Evolutionary conservation across 2,888 invertebrate species (phyloP).

Genomic region (Sesia apiformis): DNA sequence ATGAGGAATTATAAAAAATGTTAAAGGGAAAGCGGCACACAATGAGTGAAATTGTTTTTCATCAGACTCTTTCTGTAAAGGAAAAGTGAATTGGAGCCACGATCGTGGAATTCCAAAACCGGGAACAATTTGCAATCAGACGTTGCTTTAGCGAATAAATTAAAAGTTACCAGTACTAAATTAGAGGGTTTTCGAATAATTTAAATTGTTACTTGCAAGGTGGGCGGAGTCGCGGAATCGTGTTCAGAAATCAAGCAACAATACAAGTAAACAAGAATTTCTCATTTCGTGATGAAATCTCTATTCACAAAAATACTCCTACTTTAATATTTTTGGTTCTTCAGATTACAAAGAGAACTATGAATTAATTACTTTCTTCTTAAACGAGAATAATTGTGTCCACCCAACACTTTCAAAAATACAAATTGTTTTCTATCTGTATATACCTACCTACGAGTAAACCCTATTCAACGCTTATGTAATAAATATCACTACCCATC

Average conservation of each 20-base stretch:
- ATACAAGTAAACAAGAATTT: neutral
- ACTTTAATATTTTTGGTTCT: too few species aligned
- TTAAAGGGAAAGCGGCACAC: neutral
- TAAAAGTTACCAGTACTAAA: constrained; percentile 45
- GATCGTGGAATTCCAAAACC: constrained; percentile 39
- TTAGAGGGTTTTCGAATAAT: constrained; percentile 47
- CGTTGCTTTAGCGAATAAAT: constrained; percentile 45
- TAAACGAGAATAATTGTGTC: too few species aligned
- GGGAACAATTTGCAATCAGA: constrained; percentile 53
- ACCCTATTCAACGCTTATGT: too few species aligned
- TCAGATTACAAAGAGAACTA: too few species aligned
- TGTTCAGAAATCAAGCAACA: neutral
- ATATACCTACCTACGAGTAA: too few species aligned
- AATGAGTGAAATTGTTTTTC: constrained; percentile 13
- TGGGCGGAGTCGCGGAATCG: constrained; percentile 1
- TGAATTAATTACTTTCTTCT: too few species aligned
- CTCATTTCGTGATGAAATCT: neutral
- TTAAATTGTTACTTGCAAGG: constrained; percentile 36
- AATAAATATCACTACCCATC: too few species aligned
- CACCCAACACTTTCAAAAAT: too few species aligned
- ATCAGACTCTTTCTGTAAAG: constrained; percentile 5
- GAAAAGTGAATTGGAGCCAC: constrained; percentile 29
- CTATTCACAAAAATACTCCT: too few species aligned
- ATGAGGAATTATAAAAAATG: neutral
- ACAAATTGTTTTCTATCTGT: too few species aligned